Evolutionary conservation across 1,140 invertebrate genomes (phyloP).

Genomic region (Drosophila littoralis): DNA sequence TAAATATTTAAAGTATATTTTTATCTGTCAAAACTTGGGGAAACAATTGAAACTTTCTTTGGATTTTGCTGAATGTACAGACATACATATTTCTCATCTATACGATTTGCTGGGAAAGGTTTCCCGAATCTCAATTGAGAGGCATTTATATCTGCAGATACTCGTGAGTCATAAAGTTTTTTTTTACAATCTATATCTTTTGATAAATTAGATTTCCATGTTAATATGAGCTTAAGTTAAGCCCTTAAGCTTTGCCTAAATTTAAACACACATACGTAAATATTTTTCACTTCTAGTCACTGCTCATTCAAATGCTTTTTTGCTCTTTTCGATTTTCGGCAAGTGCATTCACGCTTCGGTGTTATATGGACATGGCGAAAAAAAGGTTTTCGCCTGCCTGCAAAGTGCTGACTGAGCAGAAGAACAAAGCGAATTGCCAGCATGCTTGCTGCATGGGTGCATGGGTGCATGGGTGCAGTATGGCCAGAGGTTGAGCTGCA

Average conservation of each 20-base stretch:
- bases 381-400: slow-evolving; percentile 47
- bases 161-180: too few species aligned
- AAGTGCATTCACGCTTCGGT: slow-evolving; percentile 52
- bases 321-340: background rate
- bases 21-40: too few species aligned
- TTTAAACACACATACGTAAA: background rate
- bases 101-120: too few species aligned
- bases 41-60: too few species aligned
- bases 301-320: background rate
- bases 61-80: too few species aligned
- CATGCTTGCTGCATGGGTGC: slow-evolving; percentile 28
- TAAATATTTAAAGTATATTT: too few species aligned
- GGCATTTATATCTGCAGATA: too few species aligned
- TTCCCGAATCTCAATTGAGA: too few species aligned
- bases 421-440: slow-evolving; percentile 73
- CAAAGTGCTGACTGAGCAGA: slow-evolving; percentile 76
- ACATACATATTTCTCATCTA: too few species aligned
- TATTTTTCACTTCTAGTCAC: background rate
- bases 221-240: too few species aligned
- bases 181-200: too few species aligned
- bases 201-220: too few species aligned
- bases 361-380: slow-evolving; percentile 19
- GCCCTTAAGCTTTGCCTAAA: background rate
- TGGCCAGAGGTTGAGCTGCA: slow-evolving; percentile 13
- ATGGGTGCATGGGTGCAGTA: slow-evolving; percentile 28